Conservation (phyloP, 1,140 invertebrate species). For the Bombus pyrosoma region DNA sequence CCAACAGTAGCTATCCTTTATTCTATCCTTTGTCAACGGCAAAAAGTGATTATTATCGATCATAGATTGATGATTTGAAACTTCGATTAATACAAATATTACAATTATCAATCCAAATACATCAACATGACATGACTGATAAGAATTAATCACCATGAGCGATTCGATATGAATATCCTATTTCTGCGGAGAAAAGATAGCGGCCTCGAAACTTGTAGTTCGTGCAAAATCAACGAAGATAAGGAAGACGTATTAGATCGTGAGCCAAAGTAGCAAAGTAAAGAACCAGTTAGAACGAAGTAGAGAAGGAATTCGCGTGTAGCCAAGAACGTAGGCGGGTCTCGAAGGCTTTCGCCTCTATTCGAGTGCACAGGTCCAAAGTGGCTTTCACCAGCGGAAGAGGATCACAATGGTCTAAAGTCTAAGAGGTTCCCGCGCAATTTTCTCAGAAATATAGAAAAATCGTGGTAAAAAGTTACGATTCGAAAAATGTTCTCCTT, state of each 20-base stretch:
- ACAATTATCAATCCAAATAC: no score
- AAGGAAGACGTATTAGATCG: slow-evolving; percentile 21
- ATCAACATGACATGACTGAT: not conserved
- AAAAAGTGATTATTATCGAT: not conserved
- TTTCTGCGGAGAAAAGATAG: not conserved
- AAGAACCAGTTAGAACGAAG: slow-evolving; percentile 25
- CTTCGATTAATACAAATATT: no score
- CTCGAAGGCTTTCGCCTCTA: slow-evolving; percentile 61
- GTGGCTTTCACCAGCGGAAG: slow-evolving; percentile 60
- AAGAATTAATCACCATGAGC: not conserved
- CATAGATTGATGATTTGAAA: not conserved
- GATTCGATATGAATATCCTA: not conserved
- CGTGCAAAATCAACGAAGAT: not conserved
- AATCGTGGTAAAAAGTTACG: not conserved
- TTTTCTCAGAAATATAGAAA: slow-evolving; percentile 31
- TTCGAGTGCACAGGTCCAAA: slow-evolving; percentile 33
- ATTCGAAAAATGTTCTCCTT: not conserved
- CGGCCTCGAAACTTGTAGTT: not conserved
- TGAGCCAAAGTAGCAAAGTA: slow-evolving; percentile 6
- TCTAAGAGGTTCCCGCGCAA: slow-evolving; percentile 34
- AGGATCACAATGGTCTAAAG: slow-evolving; percentile 44
- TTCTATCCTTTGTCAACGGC: not conserved
- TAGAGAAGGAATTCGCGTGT: slow-evolving; percentile 54
- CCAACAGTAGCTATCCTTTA: not conserved
- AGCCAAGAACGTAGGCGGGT: slow-evolving; percentile 56